A percentile compares a stretch with the other conserved stretches of the same genome.
Conservation (phyloP, 2,797 vertebrate genomes). For the Protonibea diacanthus region DNA sequence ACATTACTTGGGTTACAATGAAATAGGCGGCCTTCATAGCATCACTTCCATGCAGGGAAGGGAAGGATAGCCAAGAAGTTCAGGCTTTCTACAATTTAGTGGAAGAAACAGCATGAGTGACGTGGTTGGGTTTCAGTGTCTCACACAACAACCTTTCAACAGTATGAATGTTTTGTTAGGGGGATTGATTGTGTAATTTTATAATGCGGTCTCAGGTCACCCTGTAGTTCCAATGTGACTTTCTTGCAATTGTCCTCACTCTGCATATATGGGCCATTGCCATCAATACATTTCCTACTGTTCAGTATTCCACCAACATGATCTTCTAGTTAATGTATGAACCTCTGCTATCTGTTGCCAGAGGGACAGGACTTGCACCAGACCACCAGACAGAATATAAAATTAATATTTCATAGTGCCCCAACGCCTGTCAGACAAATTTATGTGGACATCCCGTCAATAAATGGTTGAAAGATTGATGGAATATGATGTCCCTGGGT, state of each 20-base stretch:
- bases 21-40: neutral
- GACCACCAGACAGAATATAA: conserved; percentile 75
- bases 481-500: conserved; percentile 80
- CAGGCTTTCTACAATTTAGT: conserved; percentile 19
- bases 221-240: conserved; percentile 53
- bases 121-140: neutral
- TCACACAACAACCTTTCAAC: conserved; percentile 24
- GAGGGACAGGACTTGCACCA: conserved; percentile 65
- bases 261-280: conserved; percentile 21
- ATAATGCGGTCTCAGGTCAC: conserved; percentile 49
- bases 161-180: conserved; percentile 28
- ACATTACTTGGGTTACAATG: conserved; percentile 24
- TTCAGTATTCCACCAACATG: conserved; percentile 68
- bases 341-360: conserved; percentile 72
- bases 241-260: conserved; percentile 53
- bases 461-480: conserved; percentile 85
- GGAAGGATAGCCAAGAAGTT: neutral
- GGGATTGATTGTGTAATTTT: conserved; percentile 28
- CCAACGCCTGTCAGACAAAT: conserved; percentile 82
- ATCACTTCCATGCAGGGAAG: conserved; percentile 9
- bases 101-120: conserved; percentile 8
- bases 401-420: conserved; percentile 84
- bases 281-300: conserved; percentile 66
- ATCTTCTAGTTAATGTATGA: conserved; percentile 76
- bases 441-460: conserved; percentile 85